Conservation (phyloP, 53 echinoderm and acorn worm species). For the Echinarachnius parma region DNA sequence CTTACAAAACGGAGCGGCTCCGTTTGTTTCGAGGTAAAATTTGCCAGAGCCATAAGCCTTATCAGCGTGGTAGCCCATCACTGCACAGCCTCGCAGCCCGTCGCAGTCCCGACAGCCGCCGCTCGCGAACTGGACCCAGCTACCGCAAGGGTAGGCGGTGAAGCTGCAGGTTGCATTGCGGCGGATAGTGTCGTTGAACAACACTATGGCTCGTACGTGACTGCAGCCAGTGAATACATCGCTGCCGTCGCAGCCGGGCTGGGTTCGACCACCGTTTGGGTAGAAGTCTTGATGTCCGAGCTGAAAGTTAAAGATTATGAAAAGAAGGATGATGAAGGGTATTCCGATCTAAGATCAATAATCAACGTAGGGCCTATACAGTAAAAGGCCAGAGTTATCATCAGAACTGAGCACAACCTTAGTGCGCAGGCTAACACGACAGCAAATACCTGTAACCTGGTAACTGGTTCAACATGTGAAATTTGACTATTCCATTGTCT, state of each 20-base stretch:
- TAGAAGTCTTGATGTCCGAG: conserved; percentile 58
- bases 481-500: no score
- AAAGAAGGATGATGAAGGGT: no score
- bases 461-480: no score
- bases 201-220: conserved; percentile 43
- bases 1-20: no score
- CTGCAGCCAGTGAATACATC: conserved; percentile 35
- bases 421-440: no score
- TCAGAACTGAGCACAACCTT: no score
- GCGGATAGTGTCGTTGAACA: conserved; percentile 56
- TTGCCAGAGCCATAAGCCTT: conserved; percentile 21
- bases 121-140: conserved; percentile 21
- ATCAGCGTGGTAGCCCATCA: conserved; percentile 56
- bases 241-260: conserved; percentile 34
- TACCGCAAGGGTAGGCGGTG: conserved; percentile 45
- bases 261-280: conserved; percentile 52
- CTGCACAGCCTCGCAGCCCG: conserved; percentile 29
- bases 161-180: conserved; percentile 22
- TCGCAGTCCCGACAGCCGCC: conserved; percentile 31
- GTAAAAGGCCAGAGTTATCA: no score
- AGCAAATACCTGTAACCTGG: no score
- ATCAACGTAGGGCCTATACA: no score
- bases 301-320: no score
- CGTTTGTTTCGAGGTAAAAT: conserved; percentile 45
- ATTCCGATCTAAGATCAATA: no score